Percentiles rank a stretch among this genome's conserved stretches.
Conservation (phyloP, 2,888 invertebrate species). For the Drosophila conformis region DNA sequence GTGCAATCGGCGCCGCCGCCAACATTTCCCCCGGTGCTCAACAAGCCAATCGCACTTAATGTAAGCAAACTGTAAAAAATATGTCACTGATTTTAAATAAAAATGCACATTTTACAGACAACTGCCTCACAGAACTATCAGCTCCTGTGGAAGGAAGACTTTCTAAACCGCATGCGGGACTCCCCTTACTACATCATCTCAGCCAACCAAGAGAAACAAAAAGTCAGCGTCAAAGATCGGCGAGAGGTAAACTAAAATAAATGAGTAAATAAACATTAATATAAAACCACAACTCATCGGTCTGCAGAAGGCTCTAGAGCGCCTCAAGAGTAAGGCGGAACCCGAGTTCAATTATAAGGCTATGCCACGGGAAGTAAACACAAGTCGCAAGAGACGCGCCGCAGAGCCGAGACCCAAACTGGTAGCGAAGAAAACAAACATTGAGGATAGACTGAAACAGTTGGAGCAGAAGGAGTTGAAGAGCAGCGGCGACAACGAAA, state of each 20-base stretch:
- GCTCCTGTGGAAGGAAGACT: slow-evolving; percentile 90
- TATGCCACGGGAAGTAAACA: slow-evolving; percentile 87
- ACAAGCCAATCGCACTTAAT: slow-evolving; percentile 86
- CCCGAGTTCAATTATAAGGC: slow-evolving; percentile 86
- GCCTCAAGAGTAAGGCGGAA: slow-evolving; percentile 74
- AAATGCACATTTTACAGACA: slow-evolving; percentile 60
- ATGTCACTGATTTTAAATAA: no score
- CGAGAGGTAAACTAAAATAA: slow-evolving; percentile 50
- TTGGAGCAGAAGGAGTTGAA: slow-evolving; percentile 88
- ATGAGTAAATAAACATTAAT: background rate
- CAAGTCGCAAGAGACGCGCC: slow-evolving; percentile 71
- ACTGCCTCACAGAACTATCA: slow-evolving; percentile 89
- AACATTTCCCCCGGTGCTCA: slow-evolving; percentile 87
- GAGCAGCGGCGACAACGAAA: slow-evolving; percentile 85
- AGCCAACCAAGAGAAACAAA: slow-evolving; percentile 44
- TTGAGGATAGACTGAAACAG: slow-evolving; percentile 87
- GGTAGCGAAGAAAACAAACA: slow-evolving; percentile 72
- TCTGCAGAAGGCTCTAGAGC: slow-evolving; percentile 73
- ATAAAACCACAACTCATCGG: background rate
- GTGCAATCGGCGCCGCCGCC: slow-evolving; percentile 87
- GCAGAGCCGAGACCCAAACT: slow-evolving; percentile 41
- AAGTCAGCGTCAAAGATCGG: slow-evolving; percentile 57
- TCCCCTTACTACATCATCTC: slow-evolving; percentile 86
- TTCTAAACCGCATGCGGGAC: slow-evolving; percentile 89
- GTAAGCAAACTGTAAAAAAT: slow-evolving; percentile 48